These are phyloP conservation scores for Sisyra nigra DNA, from an alignment of 2,888 invertebrate species.

Conservation along the genomic window DNA sequence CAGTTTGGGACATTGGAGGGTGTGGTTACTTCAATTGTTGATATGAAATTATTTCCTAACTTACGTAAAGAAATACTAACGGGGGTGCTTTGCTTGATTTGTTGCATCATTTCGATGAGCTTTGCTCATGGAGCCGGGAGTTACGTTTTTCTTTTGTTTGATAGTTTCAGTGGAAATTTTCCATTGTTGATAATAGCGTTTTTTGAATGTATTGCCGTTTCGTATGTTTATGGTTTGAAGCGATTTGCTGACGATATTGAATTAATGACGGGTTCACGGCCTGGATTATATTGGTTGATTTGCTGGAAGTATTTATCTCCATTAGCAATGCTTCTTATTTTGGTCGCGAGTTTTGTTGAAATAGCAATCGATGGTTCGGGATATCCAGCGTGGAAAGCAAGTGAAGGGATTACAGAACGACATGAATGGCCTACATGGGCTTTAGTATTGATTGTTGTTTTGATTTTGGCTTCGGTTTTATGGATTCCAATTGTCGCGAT, in stretches of 20 bases:
- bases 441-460: slow-evolving; percentile 49
- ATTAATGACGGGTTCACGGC: slow-evolving; percentile 82
- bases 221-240: slow-evolving; percentile 87
- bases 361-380: slow-evolving; percentile 65
- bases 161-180: slow-evolving; percentile 87
- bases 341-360: slow-evolving; percentile 69
- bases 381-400: slow-evolving; percentile 70
- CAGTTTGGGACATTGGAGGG: slow-evolving; percentile 94
- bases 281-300: slow-evolving; percentile 79
- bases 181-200: slow-evolving; percentile 84
- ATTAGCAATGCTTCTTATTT: slow-evolving; percentile 70
- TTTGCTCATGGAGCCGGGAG: slow-evolving; percentile 89
- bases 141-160: slow-evolving; percentile 85
- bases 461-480: slow-evolving; percentile 64
- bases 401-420: slow-evolving; percentile 52
- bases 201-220: slow-evolving; percentile 79
- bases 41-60: slow-evolving; percentile 87
- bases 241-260: slow-evolving; percentile 89
- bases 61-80: slow-evolving; percentile 78
- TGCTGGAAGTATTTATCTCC: slow-evolving; percentile 94
- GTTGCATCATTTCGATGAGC: slow-evolving; percentile 73
- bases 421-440: slow-evolving; percentile 85
- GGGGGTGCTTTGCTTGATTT: slow-evolving; percentile 61
- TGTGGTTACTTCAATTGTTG: slow-evolving; percentile 87
- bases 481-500: slow-evolving; percentile 80